phyloP scores from a whole-genome alignment of 2,888 invertebrate genomes.

The Pammene fasciana region DNA sequence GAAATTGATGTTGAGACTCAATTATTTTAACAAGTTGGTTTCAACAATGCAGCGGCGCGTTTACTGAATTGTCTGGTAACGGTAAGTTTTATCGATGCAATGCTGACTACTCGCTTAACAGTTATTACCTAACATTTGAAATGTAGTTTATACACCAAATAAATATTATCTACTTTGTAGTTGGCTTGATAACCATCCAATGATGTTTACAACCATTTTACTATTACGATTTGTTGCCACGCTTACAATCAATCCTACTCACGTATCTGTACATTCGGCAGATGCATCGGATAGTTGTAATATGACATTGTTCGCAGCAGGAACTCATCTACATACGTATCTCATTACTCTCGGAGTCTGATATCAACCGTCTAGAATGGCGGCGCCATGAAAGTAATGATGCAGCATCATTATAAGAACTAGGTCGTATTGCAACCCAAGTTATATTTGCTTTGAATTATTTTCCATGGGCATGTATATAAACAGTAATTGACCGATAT shows the following conservation, averaged over 20 bases:
- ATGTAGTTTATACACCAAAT: slow-evolving; percentile 19
- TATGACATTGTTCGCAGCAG: slow-evolving; percentile 69
- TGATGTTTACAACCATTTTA: slow-evolving; percentile 28
- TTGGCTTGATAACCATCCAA: slow-evolving; percentile 20
- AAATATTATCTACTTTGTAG: slow-evolving; percentile 20
- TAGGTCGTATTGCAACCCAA: slow-evolving; percentile 41
- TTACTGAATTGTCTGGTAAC: too few species aligned
- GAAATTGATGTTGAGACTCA: not conserved
- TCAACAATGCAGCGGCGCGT: too few species aligned
- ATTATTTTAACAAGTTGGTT: too few species aligned
- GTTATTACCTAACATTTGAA: not conserved
- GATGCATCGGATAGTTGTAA: slow-evolving; percentile 59
- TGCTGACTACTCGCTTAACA: too few species aligned
- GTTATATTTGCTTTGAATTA: slow-evolving; percentile 18
- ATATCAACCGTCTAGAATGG: slow-evolving; percentile 52
- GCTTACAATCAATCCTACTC: slow-evolving; percentile 33
- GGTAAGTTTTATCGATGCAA: too few species aligned
- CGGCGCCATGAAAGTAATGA: slow-evolving; percentile 53
- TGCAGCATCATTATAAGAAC: slow-evolving; percentile 45
- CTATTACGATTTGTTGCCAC: slow-evolving; percentile 33
- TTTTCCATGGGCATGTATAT: not conserved
- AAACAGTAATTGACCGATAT: not conserved
- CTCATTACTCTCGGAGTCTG: slow-evolving; percentile 63
- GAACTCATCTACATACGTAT: slow-evolving; percentile 62
- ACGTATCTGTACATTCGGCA: slow-evolving; percentile 53